phyloP scores from a whole-genome alignment of 1,140 invertebrate genomes.

The Ostrea edulis region DNA sequence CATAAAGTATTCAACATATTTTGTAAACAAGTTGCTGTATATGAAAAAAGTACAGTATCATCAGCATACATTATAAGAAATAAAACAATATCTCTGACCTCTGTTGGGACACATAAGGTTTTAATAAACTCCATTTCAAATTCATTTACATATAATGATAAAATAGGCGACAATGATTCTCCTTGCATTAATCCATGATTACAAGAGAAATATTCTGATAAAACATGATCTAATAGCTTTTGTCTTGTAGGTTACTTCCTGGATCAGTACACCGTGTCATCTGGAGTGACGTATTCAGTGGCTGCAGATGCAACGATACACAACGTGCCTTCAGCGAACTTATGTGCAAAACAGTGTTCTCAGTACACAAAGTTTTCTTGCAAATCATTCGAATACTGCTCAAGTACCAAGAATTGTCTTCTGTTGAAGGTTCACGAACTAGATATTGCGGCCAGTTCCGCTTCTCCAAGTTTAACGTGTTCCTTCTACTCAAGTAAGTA shows the following conservation, averaged over 20 bases:
- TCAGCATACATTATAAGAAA: no score
- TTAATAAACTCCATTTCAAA: no score
- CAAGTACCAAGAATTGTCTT: constrained; percentile 36
- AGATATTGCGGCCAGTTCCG: constrained; percentile 28
- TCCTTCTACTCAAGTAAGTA: constrained; percentile 44
- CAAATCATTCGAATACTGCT: constrained; percentile 54
- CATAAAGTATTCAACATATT: no score
- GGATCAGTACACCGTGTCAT: constrained; percentile 36
- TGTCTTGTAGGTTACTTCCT: constrained; percentile 48
- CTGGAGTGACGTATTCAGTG: constrained; percentile 26
- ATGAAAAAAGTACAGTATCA: no score
- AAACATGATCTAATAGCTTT: not conserved
- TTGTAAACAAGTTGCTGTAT: no score
- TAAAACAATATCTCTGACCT: no score
- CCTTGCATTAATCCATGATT: no score
- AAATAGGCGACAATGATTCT: no score
- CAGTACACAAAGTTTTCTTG: constrained; percentile 31
- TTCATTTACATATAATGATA: no score
- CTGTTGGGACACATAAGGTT: no score
- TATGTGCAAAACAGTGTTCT: constrained; percentile 49
- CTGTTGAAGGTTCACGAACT: constrained; percentile 51
- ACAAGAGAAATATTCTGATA: no score
- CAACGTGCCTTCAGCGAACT: not conserved
- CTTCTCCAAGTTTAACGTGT: constrained; percentile 27
- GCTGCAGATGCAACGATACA: constrained; percentile 3